A percentile compares a stretch with the other conserved stretches of the same genome.
These are phyloP conservation scores for Cossypha niveicapilla DNA, from an alignment of 2,797 vertebrate genomes.

Conservation along the genomic window DNA sequence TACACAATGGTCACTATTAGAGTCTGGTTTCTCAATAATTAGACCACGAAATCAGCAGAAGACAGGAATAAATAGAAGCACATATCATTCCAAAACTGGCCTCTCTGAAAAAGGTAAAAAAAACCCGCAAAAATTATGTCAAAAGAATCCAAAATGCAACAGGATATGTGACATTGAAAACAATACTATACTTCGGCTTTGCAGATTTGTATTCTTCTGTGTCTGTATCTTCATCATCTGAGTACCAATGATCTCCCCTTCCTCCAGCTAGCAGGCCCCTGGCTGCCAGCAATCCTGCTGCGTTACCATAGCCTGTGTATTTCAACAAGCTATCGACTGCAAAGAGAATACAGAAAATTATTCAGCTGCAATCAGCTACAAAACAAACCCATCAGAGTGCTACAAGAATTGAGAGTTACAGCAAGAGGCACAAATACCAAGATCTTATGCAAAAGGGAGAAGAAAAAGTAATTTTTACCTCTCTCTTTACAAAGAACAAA, in stretches of 20 bases:
- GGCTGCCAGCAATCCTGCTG: conserved; percentile 91
- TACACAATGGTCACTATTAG: not conserved
- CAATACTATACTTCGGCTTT: conserved; percentile 84
- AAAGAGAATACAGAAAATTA: conserved; percentile 40
- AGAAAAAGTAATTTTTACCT: conserved; percentile 72
- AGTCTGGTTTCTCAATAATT: not conserved
- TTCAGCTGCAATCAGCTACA: not conserved
- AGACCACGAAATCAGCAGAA: not conserved
- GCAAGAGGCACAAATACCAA: not conserved
- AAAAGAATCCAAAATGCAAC: not conserved
- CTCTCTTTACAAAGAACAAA: conserved; percentile 98
- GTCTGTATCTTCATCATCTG: conserved; percentile 95
- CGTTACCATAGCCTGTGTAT: conserved; percentile 98
- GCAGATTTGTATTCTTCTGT: conserved; percentile 97
- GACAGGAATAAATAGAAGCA: not conserved
- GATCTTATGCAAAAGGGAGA: not conserved
- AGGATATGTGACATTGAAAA: not conserved
- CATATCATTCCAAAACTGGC: not conserved
- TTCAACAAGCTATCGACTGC: conserved; percentile 95
- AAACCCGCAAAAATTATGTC: rapidly evolving
- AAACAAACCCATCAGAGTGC: not conserved
- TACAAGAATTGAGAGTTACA: not conserved
- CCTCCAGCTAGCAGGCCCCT: conserved; percentile 92
- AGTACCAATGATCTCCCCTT: conserved; percentile 94
- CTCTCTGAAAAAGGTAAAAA: not conserved